Percentiles rank a stretch among this genome's conserved stretches.
Conservation (phyloP, 2,888 invertebrate genomes). For the Toxonevra muliebris region DNA sequence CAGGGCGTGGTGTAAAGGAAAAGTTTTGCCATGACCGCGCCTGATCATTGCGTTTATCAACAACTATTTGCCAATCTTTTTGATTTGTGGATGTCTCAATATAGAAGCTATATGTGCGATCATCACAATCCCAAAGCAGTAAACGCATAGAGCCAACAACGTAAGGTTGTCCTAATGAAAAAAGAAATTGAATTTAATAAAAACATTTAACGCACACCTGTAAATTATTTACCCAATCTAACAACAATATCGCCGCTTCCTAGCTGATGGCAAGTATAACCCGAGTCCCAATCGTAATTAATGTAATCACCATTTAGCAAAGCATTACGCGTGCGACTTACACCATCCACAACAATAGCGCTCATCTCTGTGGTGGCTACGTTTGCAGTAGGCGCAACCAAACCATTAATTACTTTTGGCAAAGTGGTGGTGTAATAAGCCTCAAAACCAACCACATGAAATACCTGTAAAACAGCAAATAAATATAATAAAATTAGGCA, state of each 20-base stretch:
- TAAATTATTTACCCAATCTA: slow-evolving; percentile 74
- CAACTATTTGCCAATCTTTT: slow-evolving; percentile 91
- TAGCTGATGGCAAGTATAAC: slow-evolving; percentile 96
- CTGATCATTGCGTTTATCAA: slow-evolving; percentile 84
- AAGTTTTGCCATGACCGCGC: slow-evolving; percentile 96
- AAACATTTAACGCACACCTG: not conserved
- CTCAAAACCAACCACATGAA: slow-evolving; percentile 93
- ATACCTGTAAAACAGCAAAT: slow-evolving; percentile 67
- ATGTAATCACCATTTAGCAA: slow-evolving; percentile 94
- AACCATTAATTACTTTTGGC: slow-evolving; percentile 79
- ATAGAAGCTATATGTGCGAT: slow-evolving; percentile 93
- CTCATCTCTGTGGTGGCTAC: slow-evolving; percentile 90
- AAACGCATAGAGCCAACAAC: slow-evolving; percentile 89
- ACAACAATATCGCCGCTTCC: slow-evolving; percentile 94
- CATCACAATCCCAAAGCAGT: slow-evolving; percentile 97
- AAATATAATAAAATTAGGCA: not conserved
- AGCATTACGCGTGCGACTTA: slow-evolving; percentile 91
- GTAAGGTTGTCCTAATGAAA: slow-evolving; percentile 83
- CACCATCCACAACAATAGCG: slow-evolving; percentile 96
- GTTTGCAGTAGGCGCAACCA: slow-evolving; percentile 85
- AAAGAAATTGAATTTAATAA: not conserved
- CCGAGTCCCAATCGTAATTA: slow-evolving; percentile 98
- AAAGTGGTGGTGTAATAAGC: slow-evolving; percentile 83
- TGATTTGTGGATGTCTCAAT: slow-evolving; percentile 94
- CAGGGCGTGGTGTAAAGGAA: slow-evolving; percentile 82